Base-by-base conservation (phyloP, 2,113 vertebrate genomes). In the Rhizomys pruinosus region DNA sequence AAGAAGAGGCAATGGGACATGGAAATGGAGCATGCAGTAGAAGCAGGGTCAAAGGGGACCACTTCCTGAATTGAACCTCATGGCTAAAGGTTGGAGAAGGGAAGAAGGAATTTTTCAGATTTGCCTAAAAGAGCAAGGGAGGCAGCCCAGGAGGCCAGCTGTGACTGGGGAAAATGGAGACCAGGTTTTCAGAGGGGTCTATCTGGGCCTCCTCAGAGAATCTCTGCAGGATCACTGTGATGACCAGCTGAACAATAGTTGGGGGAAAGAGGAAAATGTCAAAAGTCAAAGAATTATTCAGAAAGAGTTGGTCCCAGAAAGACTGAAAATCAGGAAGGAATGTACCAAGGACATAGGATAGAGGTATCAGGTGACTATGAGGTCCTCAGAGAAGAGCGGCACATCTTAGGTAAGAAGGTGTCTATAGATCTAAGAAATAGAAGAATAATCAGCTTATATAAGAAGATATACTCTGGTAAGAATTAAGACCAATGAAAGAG, bases 371-470 rank as follows among this genome's bases (percentile, higher is more conserved):
- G 88, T 76, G 66, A 52, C 72, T 59, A 10, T 52, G 44, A 86
- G 66, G 23, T n/a, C 17, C 47, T 93, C 55, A 68, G 77, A 87
- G 57, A 90, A n/a, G 8, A n/a, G 11, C 57, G 44, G 79, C 27
- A 4, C 39, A 82, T 37, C 91, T 94, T 86, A 78, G 69, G 74
- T 68, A 63, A 5, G 29, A 61, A 17, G 91, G 57, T n/a, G 66
- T 69, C 76, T 52, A 71, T 52, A 22, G 13, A 3, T 55, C 61
- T 61, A 85, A 64, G 44, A 88, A 34, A 87, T 64, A 34, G 59
- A 52, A 44, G 13, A 84, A 91, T 87, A 86, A 86, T 66, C 61
- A 90, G 59, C 32, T 79, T 94, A 85, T 32, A 32, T 84, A 84
- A 90, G 73, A 76, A 90, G 55, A 69, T 27, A 69, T 27, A 81